These are phyloP conservation scores for Dynastes grantii DNA, from an alignment of 2,888 invertebrate genomes.

Conservation along the genomic window DNA sequence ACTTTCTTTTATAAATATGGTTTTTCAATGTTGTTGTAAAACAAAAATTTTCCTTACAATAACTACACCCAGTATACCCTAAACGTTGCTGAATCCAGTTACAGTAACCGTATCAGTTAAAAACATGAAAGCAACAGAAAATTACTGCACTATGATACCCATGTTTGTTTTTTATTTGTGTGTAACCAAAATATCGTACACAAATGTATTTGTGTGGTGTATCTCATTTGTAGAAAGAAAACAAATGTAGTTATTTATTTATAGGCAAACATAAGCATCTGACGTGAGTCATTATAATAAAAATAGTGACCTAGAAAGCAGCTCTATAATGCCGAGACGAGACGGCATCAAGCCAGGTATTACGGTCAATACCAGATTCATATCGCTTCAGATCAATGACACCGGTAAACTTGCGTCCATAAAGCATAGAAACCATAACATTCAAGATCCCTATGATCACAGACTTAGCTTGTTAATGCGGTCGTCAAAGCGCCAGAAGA, in stretches of 20 bases:
- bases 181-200: too few species aligned
- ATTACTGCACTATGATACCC: too few species aligned
- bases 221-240: not conserved
- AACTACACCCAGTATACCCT: too few species aligned
- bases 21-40: too few species aligned
- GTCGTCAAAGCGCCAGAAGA: conserved; percentile 33
- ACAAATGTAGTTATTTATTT: conserved; percentile 21
- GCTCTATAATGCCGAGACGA: conserved; percentile 23
- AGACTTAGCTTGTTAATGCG: conserved; percentile 24
- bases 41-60: too few species aligned
- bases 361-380: conserved; percentile 38
- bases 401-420: conserved; percentile 31
- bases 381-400: conserved; percentile 42
- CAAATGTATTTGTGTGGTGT: too few species aligned
- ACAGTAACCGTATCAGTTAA: too few species aligned
- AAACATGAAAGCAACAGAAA: too few species aligned
- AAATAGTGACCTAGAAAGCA: conserved; percentile 45
- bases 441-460: conserved; percentile 30
- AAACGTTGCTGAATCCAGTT: too few species aligned
- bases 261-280: conserved; percentile 16
- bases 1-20: too few species aligned
- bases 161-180: too few species aligned
- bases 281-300: conserved; percentile 44
- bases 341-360: conserved; percentile 34
- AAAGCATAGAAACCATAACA: conserved; percentile 25